Base-by-base conservation (phyloP, 2,113 vertebrate genomes). In the Halichoeres trimaculatus region DNA sequence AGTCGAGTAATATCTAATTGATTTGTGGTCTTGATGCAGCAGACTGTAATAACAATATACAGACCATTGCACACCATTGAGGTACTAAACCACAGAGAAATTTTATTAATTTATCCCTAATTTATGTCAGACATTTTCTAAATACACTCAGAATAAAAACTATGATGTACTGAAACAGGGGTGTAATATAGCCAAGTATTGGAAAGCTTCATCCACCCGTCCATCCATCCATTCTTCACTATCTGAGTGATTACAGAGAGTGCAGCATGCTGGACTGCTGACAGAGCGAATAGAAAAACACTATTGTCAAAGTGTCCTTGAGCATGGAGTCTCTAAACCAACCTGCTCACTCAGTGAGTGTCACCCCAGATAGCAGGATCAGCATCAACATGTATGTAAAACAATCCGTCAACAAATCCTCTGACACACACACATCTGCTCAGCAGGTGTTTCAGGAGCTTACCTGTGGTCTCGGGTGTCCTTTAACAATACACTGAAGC, bases 381-480 rank as follows among this genome's bases (percentile, higher is more conserved):
- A 35, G n/a, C 38, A 24, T 63, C 26, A 48, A 56, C 24, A 54
- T 8, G 13, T 2, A 48, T 60, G 30, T 53, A 19, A 53, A 70
- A 43, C 16, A 34, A 5, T 24, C 45, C 40, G 23, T 58, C 36
- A 47, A 45, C 35, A 68, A 54, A 59, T 52, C n/a, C 22, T 24
- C 9, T 40, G 11, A 41, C 12, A 30, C 51, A 41, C 22, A 51
- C 40, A 41, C 41, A 19, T 2, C 14, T 45, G 9, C 26, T 36
- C 38, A 30, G 38, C 53, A 45, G 54, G 58, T 63, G 69, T 24
- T 52, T 17, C 22, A 6, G 19, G 58, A 35, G 48, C 67, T 90
- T 92, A 99, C 97, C 97, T 98, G 97, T 76, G 97, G 97, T 47
- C 96, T 94, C 20, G 98, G 97, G 78, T 99, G 98, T 78, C 98